Evolutionary conservation across 2,888 invertebrate species (phyloP), one percentile per base, ranked within the genome.

Genomic region (Quadroppia sp.): DNA sequence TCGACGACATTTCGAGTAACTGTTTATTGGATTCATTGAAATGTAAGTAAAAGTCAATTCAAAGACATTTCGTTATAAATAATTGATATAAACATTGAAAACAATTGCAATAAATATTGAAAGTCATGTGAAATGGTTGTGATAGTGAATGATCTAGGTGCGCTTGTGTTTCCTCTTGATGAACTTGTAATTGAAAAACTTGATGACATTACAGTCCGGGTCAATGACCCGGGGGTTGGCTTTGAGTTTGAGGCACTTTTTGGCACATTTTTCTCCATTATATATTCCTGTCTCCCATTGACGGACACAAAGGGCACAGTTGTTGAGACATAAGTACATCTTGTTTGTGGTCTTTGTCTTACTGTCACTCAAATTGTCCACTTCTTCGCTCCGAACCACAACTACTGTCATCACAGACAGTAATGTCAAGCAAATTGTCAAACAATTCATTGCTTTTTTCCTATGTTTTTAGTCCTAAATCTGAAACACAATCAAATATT

Each of bases 211-310:
- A 61, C 79, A 79, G 23, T 79, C 78, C 3, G 79, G 78, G 40
- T 79, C 79, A 3, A 79, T 77, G 13, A 78, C 72, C 23, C 74
- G 72, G 11, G 76, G 78, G 20, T 70, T 73, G 13, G 77, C 77
- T 50, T 76, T 76, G 42, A 77, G 76, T 40, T 77, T 77, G 28
- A 79, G 42, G 69, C 79, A 79, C 36, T 76, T 77, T 67, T 76
- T 77, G 17, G 79, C 79, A 69, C 79, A 79, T 32, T 77, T 72
- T 25, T 76, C 77, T 6, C 79, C 79, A 40, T 79, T 79, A 75
- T 79, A 79, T n/a, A 78, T 69, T 25, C 79, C 79, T 11, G 75
- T 74, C 69, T 78, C 78, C 79, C 79, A 79, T 28, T 77, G 76
- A 50, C 77, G 76, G 15, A 79, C 79, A 70, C 79, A 79, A 67